Evolutionary conservation across 2,888 invertebrate species (phyloP).

Genomic region (Nephrocerus scutellatus): DNA sequence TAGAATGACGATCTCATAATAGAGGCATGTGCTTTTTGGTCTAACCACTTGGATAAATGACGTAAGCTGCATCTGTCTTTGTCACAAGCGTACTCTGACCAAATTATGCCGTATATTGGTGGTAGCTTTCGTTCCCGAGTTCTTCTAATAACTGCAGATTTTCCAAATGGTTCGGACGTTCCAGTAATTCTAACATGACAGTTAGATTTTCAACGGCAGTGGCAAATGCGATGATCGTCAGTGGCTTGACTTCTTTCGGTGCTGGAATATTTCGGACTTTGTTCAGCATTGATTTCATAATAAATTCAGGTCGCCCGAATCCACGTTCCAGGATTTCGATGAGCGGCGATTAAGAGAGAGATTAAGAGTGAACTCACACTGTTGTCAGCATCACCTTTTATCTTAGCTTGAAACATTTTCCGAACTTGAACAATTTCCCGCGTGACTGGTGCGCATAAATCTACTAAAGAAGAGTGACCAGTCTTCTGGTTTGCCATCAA

Average conservation of each 20-base stretch:
- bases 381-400: no score
- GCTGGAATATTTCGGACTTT: constrained; percentile 1
- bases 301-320: constrained; percentile 5
- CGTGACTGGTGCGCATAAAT: no score
- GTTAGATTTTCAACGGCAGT: constrained; percentile 7
- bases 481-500: no score
- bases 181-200: constrained; percentile 5
- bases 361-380: no score
- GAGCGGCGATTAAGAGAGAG: no score
- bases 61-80: background rate
- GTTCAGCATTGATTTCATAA: background rate
- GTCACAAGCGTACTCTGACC: background rate
- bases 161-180: background rate
- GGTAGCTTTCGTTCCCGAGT: constrained; percentile 2
- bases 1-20: background rate
- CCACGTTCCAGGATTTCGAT: background rate
- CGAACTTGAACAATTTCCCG: no score
- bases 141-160: constrained; percentile 2
- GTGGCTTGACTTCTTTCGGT: constrained; percentile 3
- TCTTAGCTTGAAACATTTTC: no score
- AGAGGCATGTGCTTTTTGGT: background rate
- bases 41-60: background rate
- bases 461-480: no score
- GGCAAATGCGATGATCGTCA: constrained; percentile 5
- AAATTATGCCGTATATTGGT: constrained; percentile 3